Evolutionary conservation across 2,797 vertebrate genomes (phyloP).

Genomic region (Chrysocyon brachyurus): DNA sequence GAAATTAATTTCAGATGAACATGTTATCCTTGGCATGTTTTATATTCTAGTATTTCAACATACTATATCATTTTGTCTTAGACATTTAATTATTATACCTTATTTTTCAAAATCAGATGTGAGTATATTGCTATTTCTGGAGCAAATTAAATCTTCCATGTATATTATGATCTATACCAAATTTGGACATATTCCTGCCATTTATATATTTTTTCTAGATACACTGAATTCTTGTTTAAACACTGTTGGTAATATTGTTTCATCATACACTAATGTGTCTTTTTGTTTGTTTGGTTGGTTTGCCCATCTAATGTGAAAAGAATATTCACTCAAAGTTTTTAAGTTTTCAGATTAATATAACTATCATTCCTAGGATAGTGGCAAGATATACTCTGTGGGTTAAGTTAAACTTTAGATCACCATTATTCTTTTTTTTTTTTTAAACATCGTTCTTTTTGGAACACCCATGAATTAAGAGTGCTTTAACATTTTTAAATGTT

Average conservation of each 20-base stretch:
- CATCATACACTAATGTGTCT: not conserved
- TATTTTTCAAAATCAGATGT: not conserved
- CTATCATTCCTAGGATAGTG: not conserved
- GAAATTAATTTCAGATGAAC: conserved; percentile 37
- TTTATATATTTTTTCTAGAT: not conserved
- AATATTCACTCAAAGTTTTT: conserved; percentile 11
- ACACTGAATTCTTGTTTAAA: not conserved
- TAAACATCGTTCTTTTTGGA: not conserved
- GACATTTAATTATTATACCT: not conserved
- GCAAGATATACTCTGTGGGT: not conserved
- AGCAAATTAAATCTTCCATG: not conserved
- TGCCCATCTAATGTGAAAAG: not conserved
- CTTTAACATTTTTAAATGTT: not conserved
- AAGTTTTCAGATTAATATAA: not conserved
- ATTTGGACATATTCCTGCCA: not conserved
- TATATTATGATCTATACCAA: not conserved
- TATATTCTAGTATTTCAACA: conserved; percentile 37
- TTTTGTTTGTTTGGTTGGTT: not conserved
- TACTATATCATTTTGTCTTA: not conserved
- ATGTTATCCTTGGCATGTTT: not conserved
- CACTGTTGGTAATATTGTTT: not conserved
- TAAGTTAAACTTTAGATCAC: not conserved
- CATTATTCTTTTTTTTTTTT: not conserved
- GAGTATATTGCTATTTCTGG: not conserved
- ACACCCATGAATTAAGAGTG: not conserved